Conservation (phyloP, 2,113 vertebrate genomes). For the Recurvirostra avosetta region DNA sequence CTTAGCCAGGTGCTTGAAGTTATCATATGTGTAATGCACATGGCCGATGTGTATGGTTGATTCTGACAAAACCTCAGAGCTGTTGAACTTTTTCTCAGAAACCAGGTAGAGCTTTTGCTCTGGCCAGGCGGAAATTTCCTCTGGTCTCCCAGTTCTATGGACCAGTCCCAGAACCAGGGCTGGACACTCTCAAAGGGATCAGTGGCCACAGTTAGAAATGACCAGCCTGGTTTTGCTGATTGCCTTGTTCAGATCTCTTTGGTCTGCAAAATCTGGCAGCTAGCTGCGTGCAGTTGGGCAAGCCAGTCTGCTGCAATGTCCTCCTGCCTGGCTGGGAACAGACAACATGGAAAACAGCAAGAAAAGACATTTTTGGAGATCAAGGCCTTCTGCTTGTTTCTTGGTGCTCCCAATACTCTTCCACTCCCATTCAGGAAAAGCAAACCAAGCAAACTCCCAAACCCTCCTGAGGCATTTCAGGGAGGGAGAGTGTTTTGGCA, state of each 20-base stretch:
- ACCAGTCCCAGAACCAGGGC: neutral
- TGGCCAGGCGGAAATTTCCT: neutral
- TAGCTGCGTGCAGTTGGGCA: rapidly evolving
- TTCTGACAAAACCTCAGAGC: neutral
- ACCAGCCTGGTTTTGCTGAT: neutral
- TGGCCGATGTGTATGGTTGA: neutral
- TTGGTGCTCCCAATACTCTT: neutral
- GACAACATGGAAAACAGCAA: neutral
- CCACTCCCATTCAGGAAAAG: neutral
- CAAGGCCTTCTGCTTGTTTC: neutral
- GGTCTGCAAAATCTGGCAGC: neutral
- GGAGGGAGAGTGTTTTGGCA: neutral
- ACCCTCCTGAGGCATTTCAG: neutral
- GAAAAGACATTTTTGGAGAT: neutral
- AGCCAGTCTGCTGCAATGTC: rapidly evolving
- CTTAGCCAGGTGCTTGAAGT: neutral
- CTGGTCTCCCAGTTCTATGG: rapidly evolving
- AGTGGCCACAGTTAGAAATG: neutral
- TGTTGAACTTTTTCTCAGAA: neutral
- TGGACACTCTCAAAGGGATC: neutral
- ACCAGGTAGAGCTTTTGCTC: neutral
- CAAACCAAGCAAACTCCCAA: neutral
- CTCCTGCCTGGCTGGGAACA: neutral
- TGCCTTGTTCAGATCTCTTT: neutral
- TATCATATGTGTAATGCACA: neutral